Evolutionary conservation across 2,797 vertebrate genomes (phyloP).

Genomic region (Scomberomorus guttatus): DNA sequence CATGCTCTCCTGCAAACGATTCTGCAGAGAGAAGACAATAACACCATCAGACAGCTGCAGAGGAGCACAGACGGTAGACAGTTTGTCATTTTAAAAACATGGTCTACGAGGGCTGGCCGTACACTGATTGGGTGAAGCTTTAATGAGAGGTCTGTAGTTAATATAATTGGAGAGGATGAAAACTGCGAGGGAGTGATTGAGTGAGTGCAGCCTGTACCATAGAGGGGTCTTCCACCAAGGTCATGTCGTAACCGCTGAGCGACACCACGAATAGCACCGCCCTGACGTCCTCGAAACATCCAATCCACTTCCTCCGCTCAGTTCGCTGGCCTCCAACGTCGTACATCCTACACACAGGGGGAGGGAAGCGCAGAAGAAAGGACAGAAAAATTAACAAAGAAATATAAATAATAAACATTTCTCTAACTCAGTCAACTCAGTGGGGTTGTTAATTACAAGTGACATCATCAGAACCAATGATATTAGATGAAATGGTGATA

Average conservation of each 20-base stretch:
- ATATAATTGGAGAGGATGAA: not conserved
- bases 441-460: too few relatives aligned
- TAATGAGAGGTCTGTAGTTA: not conserved
- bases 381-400: not conserved
- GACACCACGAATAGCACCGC: constrained; percentile 86
- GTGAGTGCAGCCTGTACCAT: constrained; percentile 70
- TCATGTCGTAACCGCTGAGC: constrained; percentile 88
- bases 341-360: constrained; percentile 77
- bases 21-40: constrained; percentile 70
- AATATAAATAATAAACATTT: too few relatives aligned
- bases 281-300: constrained; percentile 86
- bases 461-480: too few relatives aligned
- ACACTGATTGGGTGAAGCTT: not conserved
- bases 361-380: not conserved
- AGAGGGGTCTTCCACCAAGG: constrained; percentile 83
- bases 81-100: constrained; percentile 10
- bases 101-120: not conserved
- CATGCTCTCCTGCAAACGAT: constrained; percentile 87
- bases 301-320: constrained; percentile 87
- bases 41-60: constrained; percentile 11
- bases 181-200: not conserved
- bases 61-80: not conserved
- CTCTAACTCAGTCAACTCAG: too few relatives aligned
- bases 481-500: too few relatives aligned
- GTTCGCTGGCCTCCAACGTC: constrained; percentile 87